Base-by-base conservation (phyloP, 1,140 invertebrate genomes). In the Nylanderia fulva region DNA sequence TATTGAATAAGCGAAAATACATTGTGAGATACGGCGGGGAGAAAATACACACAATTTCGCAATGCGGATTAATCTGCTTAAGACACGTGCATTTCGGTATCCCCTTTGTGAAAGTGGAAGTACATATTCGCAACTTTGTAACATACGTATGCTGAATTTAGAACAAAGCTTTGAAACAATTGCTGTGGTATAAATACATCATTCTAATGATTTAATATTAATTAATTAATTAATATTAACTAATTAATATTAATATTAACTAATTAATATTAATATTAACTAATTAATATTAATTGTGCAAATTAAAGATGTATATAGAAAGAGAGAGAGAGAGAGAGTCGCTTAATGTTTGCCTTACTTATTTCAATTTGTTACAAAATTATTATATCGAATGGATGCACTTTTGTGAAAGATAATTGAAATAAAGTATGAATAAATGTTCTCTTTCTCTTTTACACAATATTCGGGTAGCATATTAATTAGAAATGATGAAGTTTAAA, bases 1-100 rank as follows among this genome's bases (percentile, higher is more conserved):
- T 82, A 82, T 71, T 72, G 66, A 72, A 82, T 58, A 72, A 60
- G 24, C 36, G 77, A 58, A 72, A 56, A 45, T 56, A 60, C 36
- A 60, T 82, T 39, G 11, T 13, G 52, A 24, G 27, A 21, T n/a
- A 24, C 5, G 21, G 9, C 54, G n/a, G n/a, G 21, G 13, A 11
- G 27, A 33, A 45, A 9, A 4, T 9, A 39, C 18, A 24, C 13
- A 18, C 33, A 33, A 56, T 80, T 69, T 52, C 24, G 77, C 24
- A 42, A 45, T 72, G 52, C n/a, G 45, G 36, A 13, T 60, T 42
- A 82, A 82, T 82, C 77, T 45, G 27, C 24, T 82, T 45, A 82
- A 72, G 48, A 72, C 11, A n/a, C 48, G 7, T 13, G 52, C 33
- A 71, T 68, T 79, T 54, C 66, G 1, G 45, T 48, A 13, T n/a